phyloP scores from a whole-genome alignment of 2,888 invertebrate species.

The Branchellion lobata region DNA sequence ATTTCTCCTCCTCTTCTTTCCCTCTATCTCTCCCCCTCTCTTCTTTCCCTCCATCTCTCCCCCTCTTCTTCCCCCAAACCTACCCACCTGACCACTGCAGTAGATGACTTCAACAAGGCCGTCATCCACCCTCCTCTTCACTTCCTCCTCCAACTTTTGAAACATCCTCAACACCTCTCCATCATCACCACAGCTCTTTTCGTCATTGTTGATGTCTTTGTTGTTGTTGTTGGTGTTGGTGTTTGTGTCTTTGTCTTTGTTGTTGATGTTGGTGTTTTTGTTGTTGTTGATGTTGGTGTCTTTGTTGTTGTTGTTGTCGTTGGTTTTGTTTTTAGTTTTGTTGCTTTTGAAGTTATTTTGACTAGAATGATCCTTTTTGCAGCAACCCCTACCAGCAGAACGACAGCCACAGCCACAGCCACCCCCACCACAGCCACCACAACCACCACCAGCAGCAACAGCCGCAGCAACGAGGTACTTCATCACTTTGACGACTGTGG shows the following conservation, averaged over 20 bases:
- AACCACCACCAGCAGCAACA: neutral
- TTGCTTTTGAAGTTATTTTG: neutral
- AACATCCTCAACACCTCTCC: neutral
- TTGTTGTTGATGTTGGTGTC: neutral
- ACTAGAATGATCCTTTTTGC: neutral
- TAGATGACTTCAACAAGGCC: conserved; percentile 41
- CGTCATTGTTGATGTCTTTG: neutral
- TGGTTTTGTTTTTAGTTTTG: neutral
- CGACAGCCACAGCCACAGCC: neutral
- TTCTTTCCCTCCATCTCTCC: no score
- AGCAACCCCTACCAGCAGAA: neutral
- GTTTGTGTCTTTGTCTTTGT: neutral
- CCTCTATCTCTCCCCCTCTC: no score
- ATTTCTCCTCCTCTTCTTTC: no score
- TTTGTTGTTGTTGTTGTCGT: neutral
- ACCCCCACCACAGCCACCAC: conserved; percentile 1
- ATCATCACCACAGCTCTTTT: neutral
- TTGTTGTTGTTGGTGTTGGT: neutral
- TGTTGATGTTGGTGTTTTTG: neutral
- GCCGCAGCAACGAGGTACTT: conserved; percentile 22
- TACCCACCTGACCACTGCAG: conserved; percentile 21
- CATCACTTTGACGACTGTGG: conserved; percentile 33
- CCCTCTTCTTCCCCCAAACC: no score
- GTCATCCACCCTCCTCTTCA: neutral
- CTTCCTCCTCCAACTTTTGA: conserved; percentile 8